phyloP scores from a whole-genome alignment of 2,888 invertebrate genomes.

The Drosophila pegasa region DNA sequence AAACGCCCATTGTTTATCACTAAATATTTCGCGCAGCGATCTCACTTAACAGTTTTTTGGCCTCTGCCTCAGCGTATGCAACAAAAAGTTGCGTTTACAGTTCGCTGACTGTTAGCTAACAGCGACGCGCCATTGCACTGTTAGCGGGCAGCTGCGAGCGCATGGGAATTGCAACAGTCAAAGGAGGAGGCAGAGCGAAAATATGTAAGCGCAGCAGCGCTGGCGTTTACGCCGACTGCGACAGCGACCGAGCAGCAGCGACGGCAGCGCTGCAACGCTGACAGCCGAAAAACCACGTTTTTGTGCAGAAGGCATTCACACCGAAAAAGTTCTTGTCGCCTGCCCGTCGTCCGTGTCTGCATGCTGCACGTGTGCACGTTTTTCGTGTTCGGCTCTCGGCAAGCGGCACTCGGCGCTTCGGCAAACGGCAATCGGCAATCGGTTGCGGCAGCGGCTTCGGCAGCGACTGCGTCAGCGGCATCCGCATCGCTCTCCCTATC shows the following conservation, averaged over 20 bases:
- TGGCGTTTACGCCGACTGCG: conserved; percentile 21
- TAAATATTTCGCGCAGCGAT: no score
- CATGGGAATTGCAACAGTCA: conserved; percentile 50
- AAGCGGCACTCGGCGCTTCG: conserved; percentile 17
- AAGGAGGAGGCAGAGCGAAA: background rate
- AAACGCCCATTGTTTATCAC: no score
- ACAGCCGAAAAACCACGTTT: conserved; percentile 74
- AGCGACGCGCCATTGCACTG: conserved; percentile 33
- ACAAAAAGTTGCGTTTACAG: conserved; percentile 23
- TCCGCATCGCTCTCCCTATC: conserved; percentile 27
- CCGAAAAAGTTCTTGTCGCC: conserved; percentile 73
- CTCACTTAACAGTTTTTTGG: conserved; percentile 18
- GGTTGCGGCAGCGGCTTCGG: conserved; percentile 23
- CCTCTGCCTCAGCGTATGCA: conserved; percentile 59
- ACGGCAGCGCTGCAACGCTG: conserved; percentile 50
- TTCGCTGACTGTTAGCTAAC: conserved; percentile 39
- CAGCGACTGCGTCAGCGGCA: conserved; percentile 26
- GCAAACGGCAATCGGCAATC: conserved; percentile 21
- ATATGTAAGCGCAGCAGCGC: conserved; percentile 22
- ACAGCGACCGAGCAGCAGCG: conserved; percentile 39
- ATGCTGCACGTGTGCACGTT: conserved; percentile 69
- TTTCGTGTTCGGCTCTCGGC: conserved; percentile 28
- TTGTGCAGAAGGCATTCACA: conserved; percentile 85
- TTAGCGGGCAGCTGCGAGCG: conserved; percentile 37
- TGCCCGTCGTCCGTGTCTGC: conserved; percentile 43